Percentiles rank a stretch among this genome's conserved stretches.
Evolutionary conservation across 2,113 vertebrate species (phyloP).

Genomic region (Cheilinus undulatus): DNA sequence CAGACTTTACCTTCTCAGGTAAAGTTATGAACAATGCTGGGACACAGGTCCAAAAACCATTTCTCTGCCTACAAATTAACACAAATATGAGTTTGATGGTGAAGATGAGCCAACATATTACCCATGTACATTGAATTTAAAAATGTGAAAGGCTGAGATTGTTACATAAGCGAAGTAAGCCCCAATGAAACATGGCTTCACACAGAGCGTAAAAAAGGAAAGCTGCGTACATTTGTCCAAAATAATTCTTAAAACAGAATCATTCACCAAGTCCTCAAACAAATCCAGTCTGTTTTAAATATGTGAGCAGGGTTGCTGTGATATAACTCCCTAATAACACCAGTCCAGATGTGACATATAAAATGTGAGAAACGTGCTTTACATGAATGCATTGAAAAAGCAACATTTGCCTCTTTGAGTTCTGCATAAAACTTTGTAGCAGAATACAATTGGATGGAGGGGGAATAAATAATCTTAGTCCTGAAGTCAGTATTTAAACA

Average conservation of each 20-base stretch:
- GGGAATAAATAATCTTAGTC: conserved; percentile 22
- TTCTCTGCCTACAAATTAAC: conserved; percentile 19
- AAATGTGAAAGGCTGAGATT: conserved; percentile 41
- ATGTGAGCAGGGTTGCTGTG: conserved; percentile 15
- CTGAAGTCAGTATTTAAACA: conserved; percentile 29
- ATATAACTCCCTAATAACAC: conserved; percentile 42
- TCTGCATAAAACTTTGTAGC: conserved; percentile 33
- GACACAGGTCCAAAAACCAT: conserved; percentile 19
- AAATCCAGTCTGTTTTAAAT: conserved; percentile 56
- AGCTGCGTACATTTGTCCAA: conserved; percentile 57
- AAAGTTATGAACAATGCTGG: conserved; percentile 26
- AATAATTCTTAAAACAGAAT: conserved; percentile 85
- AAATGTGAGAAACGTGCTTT: conserved; percentile 13
- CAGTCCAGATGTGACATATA: conserved; percentile 1
- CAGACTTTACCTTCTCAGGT: conserved; percentile 17
- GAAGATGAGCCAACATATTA: conserved; percentile 16
- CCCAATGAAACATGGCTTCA: conserved; percentile 25
- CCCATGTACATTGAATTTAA: conserved; percentile 17
- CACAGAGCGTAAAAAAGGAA: conserved; percentile 26
- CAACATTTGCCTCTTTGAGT: conserved; percentile 17
- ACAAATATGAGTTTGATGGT: conserved; percentile 19
- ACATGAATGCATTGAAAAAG: conserved; percentile 21
- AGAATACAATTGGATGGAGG: conserved; percentile 13
- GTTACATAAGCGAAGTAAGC: conserved; percentile 30
- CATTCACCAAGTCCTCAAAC: conserved; percentile 39